These are phyloP conservation scores for Stichodactyla helianthus DNA, from an alignment of 64 coral and sea anemone genomes.

Conservation along the genomic window DNA sequence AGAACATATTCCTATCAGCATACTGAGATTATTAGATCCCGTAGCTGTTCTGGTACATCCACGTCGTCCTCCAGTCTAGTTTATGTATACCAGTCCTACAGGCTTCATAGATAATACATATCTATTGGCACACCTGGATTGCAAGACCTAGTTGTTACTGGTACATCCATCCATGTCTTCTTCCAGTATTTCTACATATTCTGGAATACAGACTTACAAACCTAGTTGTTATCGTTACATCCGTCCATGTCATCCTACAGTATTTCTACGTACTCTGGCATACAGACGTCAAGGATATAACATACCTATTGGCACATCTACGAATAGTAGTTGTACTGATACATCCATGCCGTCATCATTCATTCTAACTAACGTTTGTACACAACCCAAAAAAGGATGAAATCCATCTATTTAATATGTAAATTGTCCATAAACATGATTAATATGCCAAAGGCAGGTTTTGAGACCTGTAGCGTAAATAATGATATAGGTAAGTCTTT, in stretches of 20 bases:
- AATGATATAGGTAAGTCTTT: background rate
- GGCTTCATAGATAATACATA: background rate
- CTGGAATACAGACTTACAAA: background rate
- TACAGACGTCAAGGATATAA: background rate
- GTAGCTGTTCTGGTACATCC: background rate
- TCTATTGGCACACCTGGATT: background rate
- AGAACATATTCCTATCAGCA: background rate
- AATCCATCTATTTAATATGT: background rate
- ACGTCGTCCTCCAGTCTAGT: background rate
- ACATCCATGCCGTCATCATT: no score
- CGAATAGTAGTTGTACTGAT: no score
- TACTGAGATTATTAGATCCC: constrained; percentile 5
- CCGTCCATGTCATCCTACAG: background rate
- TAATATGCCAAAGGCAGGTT: background rate
- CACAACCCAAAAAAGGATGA: no score
- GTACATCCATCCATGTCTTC: background rate
- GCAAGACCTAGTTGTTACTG: background rate
- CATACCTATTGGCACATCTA: background rate
- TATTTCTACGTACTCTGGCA: background rate
- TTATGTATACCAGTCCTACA: background rate
- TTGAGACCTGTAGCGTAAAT: background rate
- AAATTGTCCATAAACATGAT: no score
- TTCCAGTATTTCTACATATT: background rate
- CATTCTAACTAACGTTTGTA: no score
- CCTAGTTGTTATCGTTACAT: background rate